Conservation (phyloP, 2,113 vertebrate species). For the Gambusia affinis region DNA sequence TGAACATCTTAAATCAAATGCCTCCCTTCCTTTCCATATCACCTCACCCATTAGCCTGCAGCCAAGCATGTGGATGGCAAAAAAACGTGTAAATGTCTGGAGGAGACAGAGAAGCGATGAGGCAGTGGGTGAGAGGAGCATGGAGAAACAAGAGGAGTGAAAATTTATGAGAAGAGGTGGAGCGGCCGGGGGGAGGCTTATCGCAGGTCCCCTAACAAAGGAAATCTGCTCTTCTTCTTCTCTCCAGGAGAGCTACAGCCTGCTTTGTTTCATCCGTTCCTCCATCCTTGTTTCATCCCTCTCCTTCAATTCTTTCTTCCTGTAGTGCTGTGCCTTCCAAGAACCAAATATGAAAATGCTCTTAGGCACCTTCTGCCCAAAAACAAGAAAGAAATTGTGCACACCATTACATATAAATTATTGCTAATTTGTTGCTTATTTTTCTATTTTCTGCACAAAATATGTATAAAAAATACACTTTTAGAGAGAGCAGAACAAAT, state of each 20-base stretch:
- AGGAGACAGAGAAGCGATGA: constrained; percentile 41
- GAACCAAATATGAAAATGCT: constrained; percentile 42
- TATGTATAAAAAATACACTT: not conserved
- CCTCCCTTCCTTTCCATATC: constrained; percentile 57
- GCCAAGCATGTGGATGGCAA: constrained; percentile 68
- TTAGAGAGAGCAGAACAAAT: not conserved
- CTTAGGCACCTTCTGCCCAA: constrained; percentile 54
- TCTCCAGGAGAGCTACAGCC: constrained; percentile 54
- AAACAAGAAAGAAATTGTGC: constrained; percentile 10
- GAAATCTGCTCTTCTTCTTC: constrained; percentile 53
- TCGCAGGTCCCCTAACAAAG: constrained; percentile 56
- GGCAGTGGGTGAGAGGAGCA: constrained; percentile 39
- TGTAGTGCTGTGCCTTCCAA: constrained; percentile 28
- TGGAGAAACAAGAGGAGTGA: constrained; percentile 14
- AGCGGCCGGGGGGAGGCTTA: constrained; percentile 20
- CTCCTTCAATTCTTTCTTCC: constrained; percentile 7
- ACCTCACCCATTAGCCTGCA: constrained; percentile 61
- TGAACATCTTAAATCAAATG: constrained; percentile 49
- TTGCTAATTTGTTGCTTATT: not conserved
- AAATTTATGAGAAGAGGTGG: not conserved
- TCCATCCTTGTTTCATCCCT: constrained; percentile 32
- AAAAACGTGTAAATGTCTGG: constrained; percentile 64
- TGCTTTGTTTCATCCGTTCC: constrained; percentile 47
- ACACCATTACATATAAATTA: constrained; percentile 4
- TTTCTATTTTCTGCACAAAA: constrained; percentile 1